Evolutionary conservation across 2,888 invertebrate genomes (phyloP).

Genomic region (Cerastis leucographa): DNA sequence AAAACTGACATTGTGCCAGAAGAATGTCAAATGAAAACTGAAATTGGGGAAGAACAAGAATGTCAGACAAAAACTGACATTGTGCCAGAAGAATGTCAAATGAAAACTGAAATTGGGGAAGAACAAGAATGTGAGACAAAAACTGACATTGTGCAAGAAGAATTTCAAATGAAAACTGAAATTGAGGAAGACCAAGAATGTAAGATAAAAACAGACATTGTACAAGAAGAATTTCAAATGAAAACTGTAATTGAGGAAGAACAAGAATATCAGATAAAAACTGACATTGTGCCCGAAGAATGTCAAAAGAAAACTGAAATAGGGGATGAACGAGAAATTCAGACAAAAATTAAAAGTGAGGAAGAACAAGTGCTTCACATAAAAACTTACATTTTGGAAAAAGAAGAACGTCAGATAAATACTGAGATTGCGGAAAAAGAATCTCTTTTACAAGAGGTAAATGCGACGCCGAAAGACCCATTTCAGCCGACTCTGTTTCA

Average conservation of each 20-base stretch:
- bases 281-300: background rate
- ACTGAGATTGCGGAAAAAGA: background rate
- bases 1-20: too few relatives aligned
- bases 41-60: background rate
- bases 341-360: background rate
- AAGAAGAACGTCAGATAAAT: background rate
- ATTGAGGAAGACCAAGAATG: too few relatives aligned
- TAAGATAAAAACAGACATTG: background rate
- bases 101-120: background rate
- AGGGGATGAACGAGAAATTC: background rate
- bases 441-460: constrained; percentile 7
- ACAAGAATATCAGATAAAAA: too few relatives aligned
- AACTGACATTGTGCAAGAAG: background rate
- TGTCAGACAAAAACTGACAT: background rate
- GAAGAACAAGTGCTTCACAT: background rate
- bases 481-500: constrained; percentile 6
- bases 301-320: background rate
- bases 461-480: background rate
- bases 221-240: background rate
- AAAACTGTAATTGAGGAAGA: too few relatives aligned
- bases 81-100: background rate
- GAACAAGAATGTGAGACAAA: background rate
- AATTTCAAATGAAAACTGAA: background rate
- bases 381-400: background rate
- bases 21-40: too few relatives aligned